Evolutionary conservation across 2,113 vertebrate genomes (phyloP), one percentile per base, ranked within the genome.

Genomic region (Bubo blakistoni): DNA sequence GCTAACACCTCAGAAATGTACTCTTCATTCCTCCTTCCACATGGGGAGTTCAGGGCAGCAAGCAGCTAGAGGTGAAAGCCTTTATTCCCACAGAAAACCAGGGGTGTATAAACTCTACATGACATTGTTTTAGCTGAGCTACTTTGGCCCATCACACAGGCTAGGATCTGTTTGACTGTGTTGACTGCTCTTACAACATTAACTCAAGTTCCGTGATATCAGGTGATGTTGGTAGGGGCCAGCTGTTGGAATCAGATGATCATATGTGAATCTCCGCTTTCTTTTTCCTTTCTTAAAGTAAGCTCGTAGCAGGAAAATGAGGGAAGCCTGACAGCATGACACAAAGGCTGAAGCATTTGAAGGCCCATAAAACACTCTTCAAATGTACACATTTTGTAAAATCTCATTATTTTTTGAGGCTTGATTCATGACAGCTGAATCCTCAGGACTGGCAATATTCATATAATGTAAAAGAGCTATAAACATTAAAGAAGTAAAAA

Each of bases 401-500:
- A 88, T 49, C 70, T 85, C 78, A 47, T 92, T 92, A 76, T 76
- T 89, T 97, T 86, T 89, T 77, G 71, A 85, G 74, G 58, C 49
- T 82, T 94, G 92, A 94, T 88, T 97, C 81, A 82, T 73, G 89
- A 82, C 2, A 10, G 78, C 47, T 96, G 84, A 91, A 91, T 92
- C 74, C 67, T 89, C 19, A 12, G 91, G 86, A 69, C 89, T 73
- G 67, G 87, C 70, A 95, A 88, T 92, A 87, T 73, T 94, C 89
- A 62, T 90, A 51, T 62, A 80, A 92, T 27, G 62, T 82, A 88
- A 89, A 95, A 95, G 78, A 94, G 87, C 94, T 92, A 93, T 95
- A 97, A 95, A 88, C 89, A 77, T 94, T 94, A 91, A 87, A 96
- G 89, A 94, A 90, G 62, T 83, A 66, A 88, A 96, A 96, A 92